Base-by-base conservation (phyloP, 2,888 invertebrate genomes). In the Smittia aterrima region DNA sequence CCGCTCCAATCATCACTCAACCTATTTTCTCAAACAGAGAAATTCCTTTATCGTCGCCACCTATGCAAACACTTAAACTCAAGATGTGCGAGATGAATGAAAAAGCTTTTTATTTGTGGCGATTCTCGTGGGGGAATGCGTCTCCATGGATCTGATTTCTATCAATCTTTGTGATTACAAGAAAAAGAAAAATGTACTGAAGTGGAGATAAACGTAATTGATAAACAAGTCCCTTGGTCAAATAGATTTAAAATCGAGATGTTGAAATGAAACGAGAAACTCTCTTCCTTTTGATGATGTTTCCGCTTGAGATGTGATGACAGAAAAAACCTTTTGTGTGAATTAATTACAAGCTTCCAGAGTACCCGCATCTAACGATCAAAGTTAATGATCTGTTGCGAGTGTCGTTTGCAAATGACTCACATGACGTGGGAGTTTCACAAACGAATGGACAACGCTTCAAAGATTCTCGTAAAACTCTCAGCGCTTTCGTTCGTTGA, bases 381-480 rank as follows among this genome's bases (percentile, higher is more conserved):
- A n/a, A 62, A 72, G 72, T 72, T 72, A 72, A 72, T 72, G 72
- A 72, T 72, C 72, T 72, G 72, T 72, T 72, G 58, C 72, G 16
- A 62, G 11, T 58, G 38, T 38, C 72, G 54, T 58, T 72, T 71
- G 20, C 27, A 54, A 24, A 11, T 16, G 25, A 24, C 25, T n/a
- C 4, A 58, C 58, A 58, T 58, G 58, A 58, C 16, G 11, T 58
- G 13, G 58, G 58, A 47, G 16, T 47, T 47, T 47, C 16, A 47
- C n/a, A n/a, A n/a, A n/a, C n/a, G n/a, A n/a, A n/a, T 47, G 16
- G 47, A n/a, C 16, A n/a, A n/a, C 47, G 47, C 16, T 47, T 7
- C 47, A 16, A n/a, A 47, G 47, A 47, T n/a, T 11, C 2, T n/a
- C 47, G 32, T 32, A 32, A 32, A 32, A 32, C 47, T 47, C 47